Conservation (phyloP, 1,140 invertebrate species). For the Zaprionus vittiger region DNA sequence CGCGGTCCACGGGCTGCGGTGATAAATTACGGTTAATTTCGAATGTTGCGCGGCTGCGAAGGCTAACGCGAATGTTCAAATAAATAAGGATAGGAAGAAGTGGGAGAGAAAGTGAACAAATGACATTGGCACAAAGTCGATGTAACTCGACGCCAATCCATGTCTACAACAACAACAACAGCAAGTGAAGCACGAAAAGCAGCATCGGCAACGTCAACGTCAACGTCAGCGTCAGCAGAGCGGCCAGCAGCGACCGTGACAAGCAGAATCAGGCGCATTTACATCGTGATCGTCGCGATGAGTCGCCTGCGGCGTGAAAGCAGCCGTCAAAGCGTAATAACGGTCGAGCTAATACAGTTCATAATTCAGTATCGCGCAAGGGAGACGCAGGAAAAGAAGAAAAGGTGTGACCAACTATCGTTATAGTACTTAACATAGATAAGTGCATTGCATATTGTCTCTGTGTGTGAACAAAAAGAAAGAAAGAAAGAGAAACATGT, state of each 20-base stretch:
- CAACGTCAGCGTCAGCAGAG: slow-evolving; percentile 14
- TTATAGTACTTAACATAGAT: slow-evolving; percentile 1
- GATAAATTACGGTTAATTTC: slow-evolving; percentile 63
- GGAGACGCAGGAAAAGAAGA: slow-evolving; percentile 83
- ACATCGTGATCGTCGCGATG: slow-evolving; percentile 71
- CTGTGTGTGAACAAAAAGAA: slow-evolving; percentile 5
- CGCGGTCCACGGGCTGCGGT: background rate
- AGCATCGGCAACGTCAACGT: slow-evolving; percentile 12
- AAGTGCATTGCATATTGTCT: slow-evolving; percentile 8
- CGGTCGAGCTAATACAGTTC: slow-evolving; percentile 83
- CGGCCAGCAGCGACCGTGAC: slow-evolving; percentile 23
- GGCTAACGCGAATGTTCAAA: slow-evolving; percentile 24
- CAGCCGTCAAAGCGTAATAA: slow-evolving; percentile 82
- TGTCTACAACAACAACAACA: slow-evolving; percentile 49
- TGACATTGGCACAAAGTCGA: slow-evolving; percentile 79
- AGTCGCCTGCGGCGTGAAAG: slow-evolving; percentile 82
- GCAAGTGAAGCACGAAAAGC: slow-evolving; percentile 32
- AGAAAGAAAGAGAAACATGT: slow-evolving; percentile 41
- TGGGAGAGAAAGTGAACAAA: slow-evolving; percentile 21
- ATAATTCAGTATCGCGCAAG: slow-evolving; percentile 84
- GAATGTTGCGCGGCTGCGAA: slow-evolving; percentile 36
- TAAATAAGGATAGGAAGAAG: slow-evolving; percentile 29
- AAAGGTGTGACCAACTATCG: slow-evolving; percentile 68
- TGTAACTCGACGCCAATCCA: slow-evolving; percentile 48
- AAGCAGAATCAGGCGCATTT: slow-evolving; percentile 62